A percentile compares a stretch with the other conserved stretches of the same genome.
phyloP scores from a whole-genome alignment of 2,888 invertebrate genomes.

The Hyles lineata region DNA sequence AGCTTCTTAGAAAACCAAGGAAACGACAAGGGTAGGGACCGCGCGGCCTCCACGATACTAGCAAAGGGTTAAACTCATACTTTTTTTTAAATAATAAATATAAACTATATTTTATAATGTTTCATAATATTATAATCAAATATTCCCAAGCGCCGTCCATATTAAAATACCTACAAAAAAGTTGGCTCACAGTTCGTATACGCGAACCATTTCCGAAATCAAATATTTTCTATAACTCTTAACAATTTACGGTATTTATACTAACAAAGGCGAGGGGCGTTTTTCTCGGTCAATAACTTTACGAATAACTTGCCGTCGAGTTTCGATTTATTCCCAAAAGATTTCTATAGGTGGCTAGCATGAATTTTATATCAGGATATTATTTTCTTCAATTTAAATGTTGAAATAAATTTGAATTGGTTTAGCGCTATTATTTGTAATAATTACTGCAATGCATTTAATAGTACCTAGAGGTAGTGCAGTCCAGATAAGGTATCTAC shows the following conservation, averaged over 20 bases:
- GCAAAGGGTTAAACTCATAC: no score
- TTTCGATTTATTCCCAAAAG: neutral
- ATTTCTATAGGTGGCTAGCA: neutral
- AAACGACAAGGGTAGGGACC: no score
- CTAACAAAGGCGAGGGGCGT: neutral
- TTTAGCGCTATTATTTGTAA: no score
- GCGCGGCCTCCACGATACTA: no score
- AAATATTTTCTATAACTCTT: neutral
- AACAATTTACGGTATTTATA: neutral
- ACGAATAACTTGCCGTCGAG: neutral
- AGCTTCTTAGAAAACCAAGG: no score
- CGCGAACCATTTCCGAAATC: neutral
- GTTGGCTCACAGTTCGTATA: neutral
- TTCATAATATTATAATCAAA: neutral
- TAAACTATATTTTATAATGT: no score
- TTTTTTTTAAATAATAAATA: no score
- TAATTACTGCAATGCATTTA: no score
- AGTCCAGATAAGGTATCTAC: no score
- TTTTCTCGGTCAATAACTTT: slow-evolving; percentile 1
- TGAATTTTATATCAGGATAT: neutral
- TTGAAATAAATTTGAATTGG: no score
- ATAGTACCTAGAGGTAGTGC: no score
- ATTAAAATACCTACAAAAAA: neutral
- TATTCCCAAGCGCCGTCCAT: neutral
- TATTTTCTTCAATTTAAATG: no score